Evolutionary conservation across 2,888 invertebrate species (phyloP).

Genomic region (Xanthorhoe spadicearia): DNA sequence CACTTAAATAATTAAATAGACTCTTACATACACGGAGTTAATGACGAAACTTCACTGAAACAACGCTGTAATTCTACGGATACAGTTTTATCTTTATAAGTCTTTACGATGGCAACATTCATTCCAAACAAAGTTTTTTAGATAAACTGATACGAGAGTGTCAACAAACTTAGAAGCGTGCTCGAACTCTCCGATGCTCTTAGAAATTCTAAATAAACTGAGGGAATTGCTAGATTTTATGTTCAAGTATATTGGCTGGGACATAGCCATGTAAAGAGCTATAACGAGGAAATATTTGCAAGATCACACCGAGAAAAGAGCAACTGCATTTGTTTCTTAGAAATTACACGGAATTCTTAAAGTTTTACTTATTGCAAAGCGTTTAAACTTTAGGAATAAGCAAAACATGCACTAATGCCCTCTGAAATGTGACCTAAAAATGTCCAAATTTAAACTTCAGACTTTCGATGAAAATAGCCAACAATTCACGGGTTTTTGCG

Average conservation of each 20-base stretch:
- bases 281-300: neutral
- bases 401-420: neutral
- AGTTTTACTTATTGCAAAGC: too few species aligned
- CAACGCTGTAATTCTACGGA: neutral
- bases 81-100: neutral
- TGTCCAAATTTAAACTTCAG: neutral
- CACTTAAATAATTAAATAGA: slow-evolving; percentile 1
- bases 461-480: slow-evolving; percentile 11
- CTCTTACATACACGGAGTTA: neutral
- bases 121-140: slow-evolving; percentile 20
- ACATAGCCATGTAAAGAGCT: neutral
- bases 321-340: neutral
- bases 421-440: neutral
- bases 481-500: slow-evolving; percentile 9
- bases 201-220: slow-evolving; percentile 11
- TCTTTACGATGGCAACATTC: neutral
- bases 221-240: slow-evolving; percentile 17
- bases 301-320: neutral
- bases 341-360: too few species aligned
- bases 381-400: neutral
- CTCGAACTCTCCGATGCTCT: slow-evolving; percentile 9
- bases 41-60: too few species aligned
- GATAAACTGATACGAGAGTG: slow-evolving; percentile 32
- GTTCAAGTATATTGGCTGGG: slow-evolving; percentile 12
- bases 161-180: slow-evolving; percentile 28